Base-by-base conservation (phyloP, 2,113 vertebrate genomes). In the Australoheros scitulus region DNA sequence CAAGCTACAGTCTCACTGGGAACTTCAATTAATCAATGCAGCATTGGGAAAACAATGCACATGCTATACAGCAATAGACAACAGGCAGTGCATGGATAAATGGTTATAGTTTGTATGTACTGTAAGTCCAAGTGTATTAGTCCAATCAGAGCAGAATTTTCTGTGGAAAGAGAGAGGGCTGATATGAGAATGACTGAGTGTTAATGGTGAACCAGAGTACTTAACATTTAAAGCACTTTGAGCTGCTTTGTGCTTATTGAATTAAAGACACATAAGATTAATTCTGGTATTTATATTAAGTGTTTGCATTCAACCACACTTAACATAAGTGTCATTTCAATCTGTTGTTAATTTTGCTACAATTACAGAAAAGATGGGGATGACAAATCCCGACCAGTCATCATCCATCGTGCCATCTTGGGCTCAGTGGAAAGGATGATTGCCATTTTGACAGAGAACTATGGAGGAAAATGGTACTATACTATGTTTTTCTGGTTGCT, bases 401-500 rank as follows among this genome's bases (percentile, higher is more conserved):
- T 99, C 92, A 98, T 99, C 93, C 98, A 99, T 61, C 96, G 97
- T 29, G 98, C 98, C 75, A 93, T 99, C 88, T 29, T 99, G 93
- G 98, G 98, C 47, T 99, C 98, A 0, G 95, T 99, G 90, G 98
- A 99, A 93, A 96, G 98, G 84, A 99, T 99, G 97, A 96, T 98
- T 64, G 98, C 98, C 82, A 97, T 99, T 87, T 96, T 99, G 60
- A 97, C 96, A 1, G 98, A 99, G 94, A 97, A 97, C 94, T 99
- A 97, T 18, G 96, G 96, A 18, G 98, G 98, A 6, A 99, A 97
- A 94, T 99, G 98, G 98, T 98, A 91, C 82, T 95, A 18, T 17
- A 11, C 36, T 18, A 0, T 52, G 55, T 41, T 34, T 38, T 47
- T 36, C 29, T 26, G 9, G n/a, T 38, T 36, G 1, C 4, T 29